phyloP scores from a whole-genome alignment of 2,113 vertebrate genomes.

The Rhipidura dahli region DNA sequence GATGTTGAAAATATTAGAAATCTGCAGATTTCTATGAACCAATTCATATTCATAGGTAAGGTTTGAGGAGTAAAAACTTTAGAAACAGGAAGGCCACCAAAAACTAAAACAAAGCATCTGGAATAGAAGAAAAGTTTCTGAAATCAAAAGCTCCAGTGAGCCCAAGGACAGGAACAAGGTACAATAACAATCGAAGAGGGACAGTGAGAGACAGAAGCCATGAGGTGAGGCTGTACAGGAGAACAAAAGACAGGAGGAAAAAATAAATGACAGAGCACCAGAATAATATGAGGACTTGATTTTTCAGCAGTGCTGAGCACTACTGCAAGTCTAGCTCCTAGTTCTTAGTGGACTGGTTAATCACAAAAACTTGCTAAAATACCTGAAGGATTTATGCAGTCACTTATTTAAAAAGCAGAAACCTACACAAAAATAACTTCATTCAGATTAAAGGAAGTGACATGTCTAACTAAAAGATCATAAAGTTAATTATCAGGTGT shows the following conservation, averaged over 20 bases:
- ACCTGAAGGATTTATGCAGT: conserved; percentile 1
- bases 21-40: neutral
- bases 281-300: neutral
- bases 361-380: neutral
- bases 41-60: neutral
- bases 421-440: neutral
- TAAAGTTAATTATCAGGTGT: neutral
- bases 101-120: neutral
- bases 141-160: neutral
- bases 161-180: neutral
- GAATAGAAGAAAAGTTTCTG: neutral
- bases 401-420: conserved; percentile 8
- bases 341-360: neutral
- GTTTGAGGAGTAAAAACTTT: neutral
- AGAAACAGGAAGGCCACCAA: neutral
- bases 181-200: neutral
- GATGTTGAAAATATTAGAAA: neutral
- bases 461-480: neutral
- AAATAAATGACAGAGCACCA: neutral
- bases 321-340: neutral
- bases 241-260: neutral
- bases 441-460: neutral
- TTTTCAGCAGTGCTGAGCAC: neutral
- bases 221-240: neutral
- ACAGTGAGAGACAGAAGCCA: neutral